Base-by-base conservation (phyloP, 2,797 vertebrate species). In the Percopsis omiscomaycus region DNA sequence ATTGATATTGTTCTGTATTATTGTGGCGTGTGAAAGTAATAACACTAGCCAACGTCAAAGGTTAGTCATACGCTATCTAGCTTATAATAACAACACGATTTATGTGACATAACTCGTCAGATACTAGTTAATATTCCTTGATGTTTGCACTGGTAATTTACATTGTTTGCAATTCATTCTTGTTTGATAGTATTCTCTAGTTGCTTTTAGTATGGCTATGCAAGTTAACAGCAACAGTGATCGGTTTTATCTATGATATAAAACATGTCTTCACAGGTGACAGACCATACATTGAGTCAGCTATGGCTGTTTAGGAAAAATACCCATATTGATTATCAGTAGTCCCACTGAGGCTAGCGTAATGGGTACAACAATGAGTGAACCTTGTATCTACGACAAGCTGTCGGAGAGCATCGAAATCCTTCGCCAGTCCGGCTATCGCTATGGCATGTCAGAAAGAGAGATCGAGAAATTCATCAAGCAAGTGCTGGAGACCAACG, bases 401-500 rank as follows among this genome's bases (percentile, higher is more conserved):
- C 92, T 98, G 32, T 94, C 95, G 0, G 96, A 97, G 84, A 97
- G 95, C 5, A 95, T 98, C 56, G 94, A 97, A 71, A 93, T 98
- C 71, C 94, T 98, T 72, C 94, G 95, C 5, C 95, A 96, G 87
- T 98, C 96, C 0, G 96, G 96, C 28, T 94, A 96, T 80, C 94
- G 96, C 6, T 98, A 96, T 55, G 96, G 96, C 57, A 98, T 98
- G 96, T 95, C 95, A 0, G 96, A 98, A 86, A 90, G 94, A 69
- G 95, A 96, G 82, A 97, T 97, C 0, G 95, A 98, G 88, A 95
- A 93, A 71, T 98, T 98, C 89, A 95, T 98, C 86, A 95, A 93
- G 84, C 95, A 96, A 63, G 94, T 98, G 5, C 84, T 98, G 87
- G 95, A 98, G 88, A 96, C 95, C 69, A 97, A 96, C 0, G 96